A percentile compares a stretch with the other conserved stretches of the same genome.
phyloP scores from a whole-genome alignment of 1,140 invertebrate species.

The Tyrophagus putrescentiae region DNA sequence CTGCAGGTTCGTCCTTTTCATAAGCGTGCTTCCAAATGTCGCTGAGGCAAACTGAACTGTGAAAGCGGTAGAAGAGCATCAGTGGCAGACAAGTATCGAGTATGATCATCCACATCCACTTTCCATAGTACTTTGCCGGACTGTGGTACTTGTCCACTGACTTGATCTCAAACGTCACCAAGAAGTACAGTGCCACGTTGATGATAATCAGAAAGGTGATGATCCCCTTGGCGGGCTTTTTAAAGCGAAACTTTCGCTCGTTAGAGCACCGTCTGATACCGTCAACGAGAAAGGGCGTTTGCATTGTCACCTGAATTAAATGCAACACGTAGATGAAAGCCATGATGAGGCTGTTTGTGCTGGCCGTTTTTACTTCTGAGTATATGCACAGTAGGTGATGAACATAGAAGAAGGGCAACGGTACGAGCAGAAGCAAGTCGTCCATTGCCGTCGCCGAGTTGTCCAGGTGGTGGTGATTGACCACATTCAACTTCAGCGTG shows the following conservation, averaged over 20 bases:
- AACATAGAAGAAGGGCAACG: constrained; percentile 53
- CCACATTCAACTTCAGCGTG: constrained; percentile 44
- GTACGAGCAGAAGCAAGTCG: constrained; percentile 51
- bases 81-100: constrained; percentile 57
- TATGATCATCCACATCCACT: constrained; percentile 52
- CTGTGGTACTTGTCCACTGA: constrained; percentile 44
- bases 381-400: constrained; percentile 48
- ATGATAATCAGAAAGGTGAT: constrained; percentile 61
- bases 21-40: constrained; percentile 71
- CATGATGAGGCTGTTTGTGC: constrained; percentile 29
- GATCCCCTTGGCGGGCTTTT: constrained; percentile 59
- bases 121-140: constrained; percentile 50
- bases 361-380: constrained; percentile 41
- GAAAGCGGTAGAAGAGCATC: constrained; percentile 67
- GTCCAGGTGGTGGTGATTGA: constrained; percentile 33
- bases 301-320: constrained; percentile 34
- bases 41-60: constrained; percentile 64
- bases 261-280: constrained; percentile 54
- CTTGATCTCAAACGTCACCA: constrained; percentile 63
- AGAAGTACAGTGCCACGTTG: constrained; percentile 62
- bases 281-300: constrained; percentile 60
- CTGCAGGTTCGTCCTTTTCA: constrained; percentile 32
- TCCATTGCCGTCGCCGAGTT: constrained; percentile 46
- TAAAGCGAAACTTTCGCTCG: constrained; percentile 43
- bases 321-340: background rate